Conservation (phyloP, 1,140 invertebrate genomes). For the Nautilus pompilius region DNA sequence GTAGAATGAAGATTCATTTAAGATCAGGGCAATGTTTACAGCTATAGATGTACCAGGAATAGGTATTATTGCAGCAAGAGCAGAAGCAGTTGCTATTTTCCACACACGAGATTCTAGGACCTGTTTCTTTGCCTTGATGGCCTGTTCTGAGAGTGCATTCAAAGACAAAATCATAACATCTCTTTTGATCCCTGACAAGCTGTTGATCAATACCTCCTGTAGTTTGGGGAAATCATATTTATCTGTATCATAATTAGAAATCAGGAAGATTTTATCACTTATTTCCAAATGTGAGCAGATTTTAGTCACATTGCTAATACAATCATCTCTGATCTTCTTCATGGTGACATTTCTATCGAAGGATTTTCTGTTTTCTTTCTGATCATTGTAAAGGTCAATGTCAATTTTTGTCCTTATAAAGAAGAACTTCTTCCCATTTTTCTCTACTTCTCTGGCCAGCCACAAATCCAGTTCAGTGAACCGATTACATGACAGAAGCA, state of each 20-base stretch:
- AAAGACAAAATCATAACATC: slow-evolving; percentile 12
- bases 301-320: no score
- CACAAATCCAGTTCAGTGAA: slow-evolving; percentile 15
- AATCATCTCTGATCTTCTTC: no score
- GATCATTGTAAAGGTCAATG: slow-evolving; percentile 2
- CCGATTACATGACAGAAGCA: slow-evolving; percentile 3
- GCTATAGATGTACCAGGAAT: no score
- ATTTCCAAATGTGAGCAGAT: no score
- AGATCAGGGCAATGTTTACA: no score
- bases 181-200: slow-evolving; percentile 10
- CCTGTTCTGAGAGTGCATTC: slow-evolving; percentile 6
- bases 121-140: slow-evolving; percentile 9
- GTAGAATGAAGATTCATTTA: no score
- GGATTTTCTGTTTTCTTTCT: no score
- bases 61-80: no score
- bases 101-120: slow-evolving; percentile 13
- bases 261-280: no score
- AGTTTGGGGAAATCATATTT: slow-evolving; percentile 16
- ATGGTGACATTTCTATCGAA: no score
- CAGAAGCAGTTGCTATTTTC: slow-evolving; percentile 14
- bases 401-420: slow-evolving; percentile 13
- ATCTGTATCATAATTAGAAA: no score
- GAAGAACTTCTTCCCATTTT: slow-evolving; percentile 9
- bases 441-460: slow-evolving; percentile 10
- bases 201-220: slow-evolving; percentile 2